Conservation (phyloP, 2,888 invertebrate genomes). For the Drosophila infuscata region DNA sequence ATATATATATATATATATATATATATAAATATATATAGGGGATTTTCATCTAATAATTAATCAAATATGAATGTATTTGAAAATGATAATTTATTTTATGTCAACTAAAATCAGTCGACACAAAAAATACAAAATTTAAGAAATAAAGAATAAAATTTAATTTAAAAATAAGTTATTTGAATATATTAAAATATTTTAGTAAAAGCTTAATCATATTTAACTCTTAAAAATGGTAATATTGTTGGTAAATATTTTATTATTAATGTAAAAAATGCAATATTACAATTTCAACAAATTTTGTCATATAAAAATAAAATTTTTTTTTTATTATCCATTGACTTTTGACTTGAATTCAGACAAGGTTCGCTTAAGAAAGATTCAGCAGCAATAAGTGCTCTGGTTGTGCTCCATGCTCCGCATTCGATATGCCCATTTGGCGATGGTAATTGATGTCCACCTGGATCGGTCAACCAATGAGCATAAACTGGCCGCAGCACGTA, state of each 20-base stretch:
- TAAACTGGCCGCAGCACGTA: conserved; percentile 27
- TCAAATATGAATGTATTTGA: not conserved
- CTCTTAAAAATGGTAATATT: no score
- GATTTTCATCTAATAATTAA: not conserved
- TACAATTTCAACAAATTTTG: no score
- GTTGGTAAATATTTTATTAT: not conserved
- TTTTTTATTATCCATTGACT: not conserved
- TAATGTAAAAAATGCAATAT: not conserved
- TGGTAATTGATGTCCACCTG: conserved; percentile 49
- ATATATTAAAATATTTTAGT: no score
- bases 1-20: no score
- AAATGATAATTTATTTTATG: no score
- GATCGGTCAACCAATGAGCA: conserved; percentile 57
- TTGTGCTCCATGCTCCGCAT: not conserved
- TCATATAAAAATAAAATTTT: not conserved
- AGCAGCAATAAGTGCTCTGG: not conserved
- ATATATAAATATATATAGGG: no score
- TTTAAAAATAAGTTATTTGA: no score
- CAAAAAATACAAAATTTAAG: no score
- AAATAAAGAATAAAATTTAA: no score
- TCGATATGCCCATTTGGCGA: not conserved
- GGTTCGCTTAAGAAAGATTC: not conserved
- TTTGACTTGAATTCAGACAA: not conserved
- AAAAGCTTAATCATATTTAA: no score
- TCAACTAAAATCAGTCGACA: no score